Evolutionary conservation across 2,113 vertebrate species (phyloP).

Genomic region (Indicator indicator): DNA sequence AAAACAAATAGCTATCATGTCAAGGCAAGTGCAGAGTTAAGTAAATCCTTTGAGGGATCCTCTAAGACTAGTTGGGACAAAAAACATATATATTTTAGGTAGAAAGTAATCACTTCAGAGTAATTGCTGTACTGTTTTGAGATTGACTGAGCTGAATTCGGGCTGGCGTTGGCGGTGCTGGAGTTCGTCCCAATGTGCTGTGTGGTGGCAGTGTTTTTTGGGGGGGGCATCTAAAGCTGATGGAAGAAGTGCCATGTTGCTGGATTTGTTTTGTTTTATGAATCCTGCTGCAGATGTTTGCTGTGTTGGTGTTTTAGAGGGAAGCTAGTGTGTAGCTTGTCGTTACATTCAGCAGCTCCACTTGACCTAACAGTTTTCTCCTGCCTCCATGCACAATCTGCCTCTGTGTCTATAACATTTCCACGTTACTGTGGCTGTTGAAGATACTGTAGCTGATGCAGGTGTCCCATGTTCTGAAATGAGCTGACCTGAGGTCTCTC

Average conservation of each 20-base stretch:
- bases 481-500: accelerated
- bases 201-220: background rate
- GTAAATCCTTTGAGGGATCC: too few species aligned
- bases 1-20: background rate
- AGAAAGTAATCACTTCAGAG: background rate
- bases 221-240: background rate
- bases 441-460: background rate
- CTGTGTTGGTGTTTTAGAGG: background rate
- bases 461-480: background rate
- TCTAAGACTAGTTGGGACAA: background rate
- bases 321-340: background rate
- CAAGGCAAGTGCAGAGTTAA: background rate
- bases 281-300: background rate
- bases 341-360: background rate
- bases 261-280: background rate
- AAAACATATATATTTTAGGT: background rate
- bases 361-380: background rate
- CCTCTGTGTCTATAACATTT: accelerated
- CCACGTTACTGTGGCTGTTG: accelerated
- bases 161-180: background rate
- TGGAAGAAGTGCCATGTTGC: accelerated
- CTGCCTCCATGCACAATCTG: background rate
- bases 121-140: background rate
- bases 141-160: background rate
- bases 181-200: background rate